Percentiles rank a stretch among this genome's conserved stretches.
These are phyloP conservation scores for Ginglymostoma cirratum DNA, from an alignment of 2,113 vertebrate species.

Conservation along the genomic window DNA sequence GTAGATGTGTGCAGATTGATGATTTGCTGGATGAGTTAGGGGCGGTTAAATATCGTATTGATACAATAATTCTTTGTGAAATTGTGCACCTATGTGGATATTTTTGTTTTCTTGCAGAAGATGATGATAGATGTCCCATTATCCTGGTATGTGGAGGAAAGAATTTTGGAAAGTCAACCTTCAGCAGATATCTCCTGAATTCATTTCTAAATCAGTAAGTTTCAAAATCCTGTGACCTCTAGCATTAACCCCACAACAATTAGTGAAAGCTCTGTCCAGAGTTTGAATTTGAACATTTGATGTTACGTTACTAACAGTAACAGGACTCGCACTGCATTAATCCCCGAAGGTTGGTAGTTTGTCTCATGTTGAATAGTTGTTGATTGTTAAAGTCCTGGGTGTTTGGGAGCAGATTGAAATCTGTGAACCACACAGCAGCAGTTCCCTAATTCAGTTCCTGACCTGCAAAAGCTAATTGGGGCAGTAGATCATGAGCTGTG, in stretches of 20 bases:
- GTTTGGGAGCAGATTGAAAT: not conserved
- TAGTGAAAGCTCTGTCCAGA: not conserved
- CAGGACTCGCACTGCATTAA: not conserved
- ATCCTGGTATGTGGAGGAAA: conserved; percentile 78
- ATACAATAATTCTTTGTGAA: not conserved
- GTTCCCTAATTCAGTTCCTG: not conserved
- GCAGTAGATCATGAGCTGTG: not conserved
- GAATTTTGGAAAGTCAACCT: conserved; percentile 85
- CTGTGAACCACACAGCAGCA: not conserved
- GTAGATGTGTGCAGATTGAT: not conserved
- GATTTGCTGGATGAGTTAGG: not conserved
- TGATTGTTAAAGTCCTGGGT: not conserved
- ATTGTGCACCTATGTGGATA: not conserved
- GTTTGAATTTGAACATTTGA: not conserved
- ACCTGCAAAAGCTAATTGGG: not conserved
- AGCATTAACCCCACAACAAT: not conserved
- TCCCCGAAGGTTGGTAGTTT: not conserved
- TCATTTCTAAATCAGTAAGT: conserved; percentile 81
- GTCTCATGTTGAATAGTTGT: not conserved
- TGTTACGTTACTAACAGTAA: not conserved
- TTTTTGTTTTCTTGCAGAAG: conserved; percentile 55
- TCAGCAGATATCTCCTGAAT: conserved; percentile 80
- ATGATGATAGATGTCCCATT: conserved; percentile 71
- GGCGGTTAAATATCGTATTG: not conserved
- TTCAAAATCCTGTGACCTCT: not conserved